Evolutionary conservation across 2,888 invertebrate genomes (phyloP), one percentile per base, ranked within the genome.

Genomic region (Apomyelois bistriatella): DNA sequence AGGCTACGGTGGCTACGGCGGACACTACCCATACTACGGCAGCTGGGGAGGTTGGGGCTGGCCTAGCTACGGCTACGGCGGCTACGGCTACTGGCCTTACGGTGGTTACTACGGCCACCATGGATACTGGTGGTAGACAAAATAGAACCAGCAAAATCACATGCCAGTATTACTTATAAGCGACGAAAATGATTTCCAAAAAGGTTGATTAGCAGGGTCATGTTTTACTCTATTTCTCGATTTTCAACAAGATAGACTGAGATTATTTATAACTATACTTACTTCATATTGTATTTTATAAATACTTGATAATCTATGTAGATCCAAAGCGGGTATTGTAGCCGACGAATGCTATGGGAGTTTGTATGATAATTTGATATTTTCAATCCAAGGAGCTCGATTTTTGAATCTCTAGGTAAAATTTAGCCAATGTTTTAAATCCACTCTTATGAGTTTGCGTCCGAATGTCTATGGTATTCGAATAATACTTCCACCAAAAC

Each of bases 91-190:
- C 30, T 67, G 64, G 57, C 63, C 64, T 1, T 61, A 69, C 53
- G 69, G 68, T 16, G 70, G 72, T 3, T 67, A 70, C 52, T 71
- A 66, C 4, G 70, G 60, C n/a, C 51, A 51, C 55, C 68, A 66
- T 48, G 30, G 15, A 1, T 32, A 32, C 46, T 76, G 76, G 62
- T 77, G 74, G 75, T 76, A 70, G 67, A 57, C 12, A 28, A 30
- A 1, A 37, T 6, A 8, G 5, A 41, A 4, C 13, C 30, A 17
- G 30, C 46, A 9, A 30, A 47, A 30, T 51, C 49, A 57, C 22
- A 66, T 58, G 66, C 73, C 72, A 74, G 71, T 72, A 71, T 64
- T 74, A 61, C 49, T 55, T 53, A 51, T 65, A 60, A 59, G 48
- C 32, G 32, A 41, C n/a, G 22, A 22, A 22, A 22, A 22, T 22